Evolutionary conservation across 2,797 vertebrate genomes (phyloP), one percentile per base, ranked within the genome.

Genomic region (Sphenopsis melanotis): DNA sequence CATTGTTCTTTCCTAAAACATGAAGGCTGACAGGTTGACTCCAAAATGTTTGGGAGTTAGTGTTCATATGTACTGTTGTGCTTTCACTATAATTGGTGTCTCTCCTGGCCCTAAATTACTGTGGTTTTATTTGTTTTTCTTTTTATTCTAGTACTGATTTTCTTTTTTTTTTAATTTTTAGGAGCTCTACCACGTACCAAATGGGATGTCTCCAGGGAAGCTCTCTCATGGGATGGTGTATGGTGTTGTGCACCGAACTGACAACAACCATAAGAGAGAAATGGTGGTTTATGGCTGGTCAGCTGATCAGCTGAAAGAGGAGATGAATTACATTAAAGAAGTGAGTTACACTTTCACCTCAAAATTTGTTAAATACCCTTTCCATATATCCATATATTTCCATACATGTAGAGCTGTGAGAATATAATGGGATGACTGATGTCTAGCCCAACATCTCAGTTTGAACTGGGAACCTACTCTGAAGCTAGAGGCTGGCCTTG

Each of bases 301-400:
- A 37, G 98, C 98, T 96, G 98, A 85, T 97, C 99, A 99, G 96
- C 98, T 99, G 95, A 99, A 98, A 72, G 99, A 99, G 93, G 99
- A 99, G 97, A 99, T 99, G 99, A 99, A 95, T 94, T 99, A 99
- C 97, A 99, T 99, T 97, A 98, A 96, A 96, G 99, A 99, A 95
- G 99, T 99, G 97, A 99, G 99, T 95, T 75, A 34, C 3, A 21
- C 26, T 77, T 88, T 82, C 39, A 69, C 55, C 56, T 91, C 34
- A 89, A 39, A 46, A 53, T 72, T 49, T 85, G 16, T 55, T 39
- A 68, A 13, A 46, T 84, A 34, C 16, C 9, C 6, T 86, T 89
- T 90, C 44, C 22, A 8, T 76, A 10, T 59, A 55, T 76, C 76
- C 9, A n/a, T 26, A 36, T 57, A 26, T 57, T 36, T 57, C 56